These are phyloP conservation scores for western clawed frog (Xenopus tropicalis) DNA, from an alignment of 2,113 vertebrate genomes.

Conservation along the genomic window UCB_Xtro_10.0 CM004443.2:161001001-161001500, in stretches of 20 bases:
- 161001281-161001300: neutral
- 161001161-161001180: slow-evolving; percentile 23
- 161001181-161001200: slow-evolving; percentile 2
- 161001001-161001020: no score
- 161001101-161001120: slow-evolving; percentile 2
- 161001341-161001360: slow-evolving; percentile 20
- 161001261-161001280: neutral
- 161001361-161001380: slow-evolving; percentile 1
- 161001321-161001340: slow-evolving; percentile 1
- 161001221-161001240: neutral
- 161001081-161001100: slow-evolving; percentile 13
- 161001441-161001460: slow-evolving; percentile 77
- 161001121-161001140: slow-evolving; percentile 14
- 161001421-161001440: neutral
- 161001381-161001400: slow-evolving; percentile 41
- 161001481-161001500: slow-evolving; percentile 99
- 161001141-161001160: slow-evolving; percentile 16
- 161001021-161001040: neutral
- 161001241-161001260: slow-evolving; percentile 2
- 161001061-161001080: slow-evolving; percentile 1
- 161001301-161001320: neutral
- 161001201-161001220: slow-evolving; percentile 12
- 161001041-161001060: neutral
- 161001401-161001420: slow-evolving; percentile 41
- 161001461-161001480: slow-evolving; percentile 98